Evolutionary conservation across 2,113 vertebrate genomes (phyloP), one percentile per base, ranked within the genome.

Genomic region (Scomber scombrus): DNA sequence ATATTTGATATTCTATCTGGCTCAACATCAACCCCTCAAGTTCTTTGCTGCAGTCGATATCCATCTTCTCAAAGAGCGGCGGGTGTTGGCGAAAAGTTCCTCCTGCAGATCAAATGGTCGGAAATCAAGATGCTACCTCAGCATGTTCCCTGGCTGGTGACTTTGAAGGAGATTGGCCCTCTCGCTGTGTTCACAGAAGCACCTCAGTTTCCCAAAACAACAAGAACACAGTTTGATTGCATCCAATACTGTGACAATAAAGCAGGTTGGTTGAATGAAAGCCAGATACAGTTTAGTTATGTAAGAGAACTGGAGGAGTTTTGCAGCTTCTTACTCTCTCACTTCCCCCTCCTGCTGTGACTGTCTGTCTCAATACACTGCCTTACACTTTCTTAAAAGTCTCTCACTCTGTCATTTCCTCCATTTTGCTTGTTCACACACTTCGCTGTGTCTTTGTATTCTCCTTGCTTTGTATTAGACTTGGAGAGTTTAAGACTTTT

Each of bases 121-220:
- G 85, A 90, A 93, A 89, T 90, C 82, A 89, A 86, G 89, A 92
- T 88, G 87, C 86, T 84, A 93, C 90, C 90, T 91, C 91, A 87
- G 90, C 89, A 85, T 77, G 88, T 86, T 90, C 77, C 83, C 85
- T 71, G 75, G 62, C 77, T 82, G 85, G 69, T 64, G 88, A 87
- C 92, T 95, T 94, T 95, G 93, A 93, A 93, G 92, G 91, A 92
- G 92, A 88, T 88, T 75, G 83, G 87, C 88, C 91, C 84, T 78
- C 91, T 89, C 71, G 60, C 92, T 88, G 85, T 31, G 78, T 85
- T 88, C 77, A 71, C 86, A 82, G 72, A 68, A 60, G 69, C 78
- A 72, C 84, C 78, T 85, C 79, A 47, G 58, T 70, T 75, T 68
- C 62, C 78, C 71, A 67, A 85, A 89, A 90, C 88, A 91, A 90